Evolutionary conservation across 1,140 invertebrate species (phyloP), one percentile per base, ranked within the genome.

Genomic region (Habropoda laboriosa): DNA sequence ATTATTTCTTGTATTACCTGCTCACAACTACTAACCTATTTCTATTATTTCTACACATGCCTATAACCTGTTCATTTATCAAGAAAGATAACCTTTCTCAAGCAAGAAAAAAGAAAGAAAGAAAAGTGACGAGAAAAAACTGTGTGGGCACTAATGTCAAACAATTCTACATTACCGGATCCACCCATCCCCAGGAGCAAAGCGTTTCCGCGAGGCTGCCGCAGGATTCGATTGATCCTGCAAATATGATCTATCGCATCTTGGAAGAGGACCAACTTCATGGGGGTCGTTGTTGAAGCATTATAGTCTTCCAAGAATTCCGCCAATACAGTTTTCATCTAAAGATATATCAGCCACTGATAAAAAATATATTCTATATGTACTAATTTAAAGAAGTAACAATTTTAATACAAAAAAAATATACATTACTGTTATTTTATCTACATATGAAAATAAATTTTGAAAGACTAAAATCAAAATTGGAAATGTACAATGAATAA

Each of bases 201-300:
- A 16, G 93, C 94, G 86, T 95, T 95, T 47, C 95, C 94, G 74
- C 94, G 90, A 5, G 94, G 93, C 86, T 96, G 95, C 60, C 94
- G 93, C 3, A 96, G 92, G 30, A 96, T 94, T 13, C 96, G 91
- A 57, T 93, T 93, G 45, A 96, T 95, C 53, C 96, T 90, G 58
- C 94, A 96, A 47, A 96, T 90, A 85, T 96, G 96, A 84, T 93
- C 93, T 64, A 96, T 94, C 8, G 95, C 95, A 89, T 96, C 95
- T 82, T 94, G 89, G 87, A 96, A 96, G 42, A 96, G 91, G 1
- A 96, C 95, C 42, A 96, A 90, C 67, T 95, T 95, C 95, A 96
- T 95, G 0, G 95, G 95, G 35, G 94, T 93, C 67, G 95, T 96
- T 55, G 94, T 94, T 55, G 94, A 91, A n/a, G 89, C 91, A 86